Evolutionary conservation across 2,888 invertebrate species (phyloP).

Genomic region (Crossocerus cetratus): DNA sequence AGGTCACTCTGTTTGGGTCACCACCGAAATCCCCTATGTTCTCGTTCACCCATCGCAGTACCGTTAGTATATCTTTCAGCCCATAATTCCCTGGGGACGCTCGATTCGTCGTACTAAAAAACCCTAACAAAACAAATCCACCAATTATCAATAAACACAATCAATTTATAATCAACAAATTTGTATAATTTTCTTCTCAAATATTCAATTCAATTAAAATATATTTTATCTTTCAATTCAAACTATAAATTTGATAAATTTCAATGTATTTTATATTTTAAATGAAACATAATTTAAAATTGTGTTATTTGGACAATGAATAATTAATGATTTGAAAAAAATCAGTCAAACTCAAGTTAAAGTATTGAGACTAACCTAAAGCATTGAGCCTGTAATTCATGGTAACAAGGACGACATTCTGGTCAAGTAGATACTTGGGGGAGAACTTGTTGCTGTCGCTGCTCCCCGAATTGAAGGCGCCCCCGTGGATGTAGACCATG

Average conservation of each 20-base stretch:
- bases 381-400: slow-evolving; percentile 69
- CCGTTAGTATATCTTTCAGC: slow-evolving; percentile 67
- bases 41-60: slow-evolving; percentile 67
- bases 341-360: too few species aligned
- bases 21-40: slow-evolving; percentile 69
- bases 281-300: too few species aligned
- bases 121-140: slow-evolving; percentile 59
- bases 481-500: slow-evolving; percentile 67
- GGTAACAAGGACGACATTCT: slow-evolving; percentile 67
- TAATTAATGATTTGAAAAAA: not conserved
- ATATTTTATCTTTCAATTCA: not conserved
- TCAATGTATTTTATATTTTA: too few species aligned
- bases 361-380: slow-evolving; percentile 60
- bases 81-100: slow-evolving; percentile 70
- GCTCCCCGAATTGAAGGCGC: slow-evolving; percentile 56
- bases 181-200: too few species aligned
- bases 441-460: slow-evolving; percentile 58
- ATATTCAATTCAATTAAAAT: too few species aligned
- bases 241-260: too few species aligned
- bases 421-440: slow-evolving; percentile 67
- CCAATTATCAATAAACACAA: too few species aligned
- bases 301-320: too few species aligned
- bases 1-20: slow-evolving; percentile 63
- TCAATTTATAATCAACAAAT: too few species aligned
- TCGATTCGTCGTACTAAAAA: slow-evolving; percentile 66